Conservation (phyloP, 2,888 invertebrate species). For the Rutpela maculata region DNA sequence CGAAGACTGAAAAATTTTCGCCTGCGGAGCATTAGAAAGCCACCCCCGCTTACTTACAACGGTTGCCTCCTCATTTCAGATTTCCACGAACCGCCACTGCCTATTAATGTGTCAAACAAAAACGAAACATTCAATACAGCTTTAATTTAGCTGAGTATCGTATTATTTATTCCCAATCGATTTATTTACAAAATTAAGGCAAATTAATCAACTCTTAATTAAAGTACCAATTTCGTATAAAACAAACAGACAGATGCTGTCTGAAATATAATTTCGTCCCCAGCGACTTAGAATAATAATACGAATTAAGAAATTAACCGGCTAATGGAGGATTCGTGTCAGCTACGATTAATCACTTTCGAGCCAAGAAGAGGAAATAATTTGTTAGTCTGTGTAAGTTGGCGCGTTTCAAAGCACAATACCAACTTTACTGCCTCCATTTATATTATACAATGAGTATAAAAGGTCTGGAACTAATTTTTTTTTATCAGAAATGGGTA, state of each 20-base stretch:
- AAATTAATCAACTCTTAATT: background rate
- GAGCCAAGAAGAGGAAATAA: background rate
- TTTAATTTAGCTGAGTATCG: too few species aligned
- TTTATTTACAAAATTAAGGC: too few species aligned
- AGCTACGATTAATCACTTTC: constrained; percentile 3
- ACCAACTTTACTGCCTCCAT: background rate
- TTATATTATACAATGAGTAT: background rate
- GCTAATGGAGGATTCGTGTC: constrained; percentile 1
- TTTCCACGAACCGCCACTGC: too few species aligned
- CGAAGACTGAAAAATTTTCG: too few species aligned
- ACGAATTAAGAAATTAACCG: background rate
- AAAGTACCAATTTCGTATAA: background rate
- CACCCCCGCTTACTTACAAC: too few species aligned
- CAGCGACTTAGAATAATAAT: background rate
- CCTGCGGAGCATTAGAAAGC: too few species aligned
- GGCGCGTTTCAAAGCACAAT: background rate
- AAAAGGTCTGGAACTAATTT: background rate
- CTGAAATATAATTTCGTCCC: constrained; percentile 7
- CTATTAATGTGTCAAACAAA: too few species aligned
- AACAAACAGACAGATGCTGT: background rate
- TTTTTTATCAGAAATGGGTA: too few species aligned
- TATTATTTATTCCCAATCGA: too few species aligned
- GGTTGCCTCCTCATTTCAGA: too few species aligned
- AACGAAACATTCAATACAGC: too few species aligned
- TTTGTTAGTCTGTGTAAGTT: background rate